Percentiles rank a stretch among this genome's conserved stretches.
phyloP scores from a whole-genome alignment of 2,888 invertebrate genomes.

The Himalopsyche anomala region DNA sequence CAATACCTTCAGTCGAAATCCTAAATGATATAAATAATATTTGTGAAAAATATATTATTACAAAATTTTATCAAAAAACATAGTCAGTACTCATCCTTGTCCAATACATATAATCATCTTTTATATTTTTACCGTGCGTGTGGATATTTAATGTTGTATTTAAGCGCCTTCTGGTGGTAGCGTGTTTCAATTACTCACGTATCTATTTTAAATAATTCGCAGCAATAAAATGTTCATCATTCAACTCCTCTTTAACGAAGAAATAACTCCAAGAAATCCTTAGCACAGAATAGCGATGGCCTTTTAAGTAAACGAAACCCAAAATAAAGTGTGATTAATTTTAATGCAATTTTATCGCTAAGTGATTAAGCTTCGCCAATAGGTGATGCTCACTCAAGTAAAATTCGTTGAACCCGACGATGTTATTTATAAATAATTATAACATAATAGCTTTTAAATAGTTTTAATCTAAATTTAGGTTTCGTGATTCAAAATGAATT shows the following conservation, averaged over 20 bases:
- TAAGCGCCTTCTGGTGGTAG: not conserved
- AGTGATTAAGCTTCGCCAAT: constrained; percentile 15
- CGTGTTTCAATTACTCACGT: constrained; percentile 42
- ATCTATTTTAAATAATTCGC: constrained; percentile 49
- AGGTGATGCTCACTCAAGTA: not conserved
- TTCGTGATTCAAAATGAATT: not conserved
- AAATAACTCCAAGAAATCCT: constrained; percentile 28
- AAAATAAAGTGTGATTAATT: constrained; percentile 47
- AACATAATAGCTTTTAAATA: not conserved
- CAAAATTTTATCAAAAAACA: too few species aligned
- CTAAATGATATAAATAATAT: too few species aligned
- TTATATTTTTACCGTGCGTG: too few species aligned
- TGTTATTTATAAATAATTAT: not conserved
- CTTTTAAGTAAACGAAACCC: constrained; percentile 23
- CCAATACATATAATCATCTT: too few species aligned
- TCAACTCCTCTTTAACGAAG: constrained; percentile 32
- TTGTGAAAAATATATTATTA: too few species aligned
- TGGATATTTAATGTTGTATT: not conserved
- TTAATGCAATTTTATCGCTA: constrained; percentile 8
- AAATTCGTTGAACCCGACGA: constrained; percentile 3
- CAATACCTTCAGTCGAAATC: too few species aligned
- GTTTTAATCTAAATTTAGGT: not conserved
- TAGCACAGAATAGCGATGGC: constrained; percentile 23
- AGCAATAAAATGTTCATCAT: constrained; percentile 50
- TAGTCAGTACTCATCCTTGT: too few species aligned